phyloP scores from a whole-genome alignment of 2,797 vertebrate genomes.

The Hippocampus kuda region DNA sequence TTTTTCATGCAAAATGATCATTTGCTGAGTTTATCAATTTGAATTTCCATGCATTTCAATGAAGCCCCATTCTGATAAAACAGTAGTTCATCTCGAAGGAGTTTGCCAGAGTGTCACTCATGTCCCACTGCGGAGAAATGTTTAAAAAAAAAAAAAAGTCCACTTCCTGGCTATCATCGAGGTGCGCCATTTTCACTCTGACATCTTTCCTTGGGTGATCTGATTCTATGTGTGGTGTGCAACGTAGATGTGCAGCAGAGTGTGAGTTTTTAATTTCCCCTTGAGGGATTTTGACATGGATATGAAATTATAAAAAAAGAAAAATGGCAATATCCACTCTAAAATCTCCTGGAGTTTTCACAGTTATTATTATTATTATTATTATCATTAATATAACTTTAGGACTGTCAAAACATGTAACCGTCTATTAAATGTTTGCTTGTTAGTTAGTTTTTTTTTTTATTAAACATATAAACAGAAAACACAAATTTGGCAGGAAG shows the following conservation, averaged over 20 bases:
- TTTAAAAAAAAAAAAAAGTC: neutral
- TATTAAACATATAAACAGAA: too few relatives aligned
- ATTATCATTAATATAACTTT: too few relatives aligned
- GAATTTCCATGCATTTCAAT: neutral
- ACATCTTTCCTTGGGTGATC: neutral
- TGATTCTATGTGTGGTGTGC: neutral
- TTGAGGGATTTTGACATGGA: neutral
- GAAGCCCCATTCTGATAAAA: neutral
- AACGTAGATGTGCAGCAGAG: neutral
- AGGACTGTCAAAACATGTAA: too few relatives aligned
- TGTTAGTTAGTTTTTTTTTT: too few relatives aligned
- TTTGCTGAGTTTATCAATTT: neutral
- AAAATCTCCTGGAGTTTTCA: too few relatives aligned
- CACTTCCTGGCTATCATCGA: neutral
- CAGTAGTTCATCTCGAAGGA: neutral
- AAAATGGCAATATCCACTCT: neutral
- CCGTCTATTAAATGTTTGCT: too few relatives aligned
- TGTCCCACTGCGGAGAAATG: neutral
- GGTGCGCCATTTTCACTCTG: neutral
- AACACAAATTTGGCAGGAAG: too few relatives aligned
- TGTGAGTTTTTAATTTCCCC: neutral
- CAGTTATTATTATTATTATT: too few relatives aligned
- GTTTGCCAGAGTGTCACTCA: neutral
- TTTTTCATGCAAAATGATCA: neutral
- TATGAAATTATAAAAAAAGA: neutral